Evolutionary conservation across 2,113 vertebrate species (phyloP).

Genomic region (Seriola aureovittata): DNA sequence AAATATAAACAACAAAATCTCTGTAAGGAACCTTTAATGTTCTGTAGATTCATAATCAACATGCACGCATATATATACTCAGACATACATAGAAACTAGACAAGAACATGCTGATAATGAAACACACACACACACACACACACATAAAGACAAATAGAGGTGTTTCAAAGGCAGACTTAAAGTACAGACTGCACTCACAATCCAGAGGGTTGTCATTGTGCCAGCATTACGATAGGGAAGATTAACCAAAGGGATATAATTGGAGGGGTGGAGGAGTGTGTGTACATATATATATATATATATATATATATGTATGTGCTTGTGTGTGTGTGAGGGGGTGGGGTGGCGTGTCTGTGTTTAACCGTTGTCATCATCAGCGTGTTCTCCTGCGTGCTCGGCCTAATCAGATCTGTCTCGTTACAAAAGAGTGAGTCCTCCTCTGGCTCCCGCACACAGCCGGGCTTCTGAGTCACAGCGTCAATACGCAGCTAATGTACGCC

Average conservation of each 20-base stretch:
- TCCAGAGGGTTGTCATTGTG: constrained; percentile 42
- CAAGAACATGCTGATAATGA: background rate
- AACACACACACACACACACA: constrained; percentile 9
- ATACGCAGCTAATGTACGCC: constrained; percentile 22
- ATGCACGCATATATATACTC: background rate
- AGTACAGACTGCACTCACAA: constrained; percentile 9
- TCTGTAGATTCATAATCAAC: background rate
- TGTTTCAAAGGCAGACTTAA: constrained; percentile 20
- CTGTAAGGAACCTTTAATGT: background rate
- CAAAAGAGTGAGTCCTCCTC: constrained; percentile 50
- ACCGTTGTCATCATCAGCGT: constrained; percentile 55
- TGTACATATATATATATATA: background rate
- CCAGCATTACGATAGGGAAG: constrained; percentile 54
- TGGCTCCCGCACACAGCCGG: constrained; percentile 26
- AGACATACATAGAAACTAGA: background rate
- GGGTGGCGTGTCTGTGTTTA: constrained; percentile 47
- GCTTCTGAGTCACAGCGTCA: constrained; percentile 52
- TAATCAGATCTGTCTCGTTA: constrained; percentile 67
- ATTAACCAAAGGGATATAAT: constrained; percentile 71
- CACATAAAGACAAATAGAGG: background rate
- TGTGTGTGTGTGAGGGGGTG: background rate
- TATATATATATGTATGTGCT: background rate
- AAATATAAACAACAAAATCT: background rate
- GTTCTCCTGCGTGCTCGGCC: constrained; percentile 36
- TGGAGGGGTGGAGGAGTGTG: constrained; percentile 48